phyloP scores from a whole-genome alignment of 2,797 vertebrate genomes.

The Mormyrops boulengeri region DNA sequence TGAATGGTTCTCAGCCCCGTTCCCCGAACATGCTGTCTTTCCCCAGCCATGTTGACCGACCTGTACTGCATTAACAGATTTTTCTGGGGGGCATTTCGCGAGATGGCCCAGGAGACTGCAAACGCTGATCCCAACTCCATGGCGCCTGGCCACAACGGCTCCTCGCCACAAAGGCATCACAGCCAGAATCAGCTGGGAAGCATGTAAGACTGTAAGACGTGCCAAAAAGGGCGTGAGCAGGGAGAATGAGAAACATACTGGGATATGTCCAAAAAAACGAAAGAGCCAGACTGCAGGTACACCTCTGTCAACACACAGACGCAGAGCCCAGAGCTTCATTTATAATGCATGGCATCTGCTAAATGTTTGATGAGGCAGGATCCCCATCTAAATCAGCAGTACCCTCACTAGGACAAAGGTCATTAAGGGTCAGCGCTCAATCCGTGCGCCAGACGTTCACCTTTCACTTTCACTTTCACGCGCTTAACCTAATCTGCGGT shows the following conservation, averaged over 20 bases:
- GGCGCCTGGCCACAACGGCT: not conserved
- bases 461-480: not conserved
- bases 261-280: not conserved
- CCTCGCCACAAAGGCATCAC: not conserved
- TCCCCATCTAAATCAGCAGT: constrained; percentile 14
- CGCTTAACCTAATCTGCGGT: not conserved
- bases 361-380: constrained; percentile 23
- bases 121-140: not conserved
- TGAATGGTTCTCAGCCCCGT: not conserved
- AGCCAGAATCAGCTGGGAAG: not conserved
- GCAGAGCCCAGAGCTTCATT: constrained; percentile 6
- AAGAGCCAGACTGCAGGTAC: not conserved
- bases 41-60: not conserved
- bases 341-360: constrained; percentile 15
- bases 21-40: not conserved
- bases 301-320: constrained; percentile 8
- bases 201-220: not conserved
- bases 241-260: not conserved
- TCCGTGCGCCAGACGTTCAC: not conserved
- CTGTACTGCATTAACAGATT: not conserved
- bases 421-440: constrained; percentile 14
- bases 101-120: not conserved
- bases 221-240: not conserved
- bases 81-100: not conserved
- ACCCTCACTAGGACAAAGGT: constrained; percentile 19